A percentile compares a stretch with the other conserved stretches of the same genome.
These are phyloP conservation scores for Sesia apiformis DNA, from an alignment of 2,888 invertebrate genomes.

Conservation along the genomic window DNA sequence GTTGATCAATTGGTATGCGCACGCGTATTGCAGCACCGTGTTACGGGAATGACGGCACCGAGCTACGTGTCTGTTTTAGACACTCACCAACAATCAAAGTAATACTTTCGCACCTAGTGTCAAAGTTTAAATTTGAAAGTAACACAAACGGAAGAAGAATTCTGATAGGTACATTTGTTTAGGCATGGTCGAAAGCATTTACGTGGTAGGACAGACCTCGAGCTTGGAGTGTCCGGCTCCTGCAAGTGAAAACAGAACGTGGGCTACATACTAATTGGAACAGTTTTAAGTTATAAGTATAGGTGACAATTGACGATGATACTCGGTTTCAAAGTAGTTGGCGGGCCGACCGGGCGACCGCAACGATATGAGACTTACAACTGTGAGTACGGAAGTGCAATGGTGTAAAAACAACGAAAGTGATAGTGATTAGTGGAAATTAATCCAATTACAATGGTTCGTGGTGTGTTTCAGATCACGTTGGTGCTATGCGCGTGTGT, in stretches of 20 bases:
- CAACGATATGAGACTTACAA: constrained; percentile 42
- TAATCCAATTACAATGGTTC: constrained; percentile 18
- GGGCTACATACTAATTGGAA: constrained; percentile 54
- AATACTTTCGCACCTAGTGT: constrained; percentile 15
- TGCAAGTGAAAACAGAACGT: constrained; percentile 54
- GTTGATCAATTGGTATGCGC: constrained; percentile 52
- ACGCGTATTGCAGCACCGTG: constrained; percentile 24
- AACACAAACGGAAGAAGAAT: constrained; percentile 21
- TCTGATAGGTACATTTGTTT: constrained; percentile 29
- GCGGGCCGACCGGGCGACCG: constrained; percentile 50
- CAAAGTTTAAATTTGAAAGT: constrained; percentile 19
- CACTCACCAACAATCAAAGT: constrained; percentile 9
- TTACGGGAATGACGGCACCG: constrained; percentile 64
- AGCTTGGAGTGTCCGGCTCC: constrained; percentile 44
- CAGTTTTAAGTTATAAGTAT: constrained; percentile 64
- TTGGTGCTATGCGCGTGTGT: constrained; percentile 46
- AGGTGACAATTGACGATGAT: constrained; percentile 33
- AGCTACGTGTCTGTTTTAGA: constrained; percentile 31
- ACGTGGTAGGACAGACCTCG: constrained; percentile 46
- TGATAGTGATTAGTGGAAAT: constrained; percentile 8
- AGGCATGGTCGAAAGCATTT: constrained; percentile 52
- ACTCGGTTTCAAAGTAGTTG: constrained; percentile 39
- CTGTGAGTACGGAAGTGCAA: constrained; percentile 39
- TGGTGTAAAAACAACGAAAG: constrained; percentile 12
- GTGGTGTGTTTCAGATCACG: constrained; percentile 56